Base-by-base conservation (phyloP, 1,140 invertebrate species). In the Drosophila prosaltans region DNA sequence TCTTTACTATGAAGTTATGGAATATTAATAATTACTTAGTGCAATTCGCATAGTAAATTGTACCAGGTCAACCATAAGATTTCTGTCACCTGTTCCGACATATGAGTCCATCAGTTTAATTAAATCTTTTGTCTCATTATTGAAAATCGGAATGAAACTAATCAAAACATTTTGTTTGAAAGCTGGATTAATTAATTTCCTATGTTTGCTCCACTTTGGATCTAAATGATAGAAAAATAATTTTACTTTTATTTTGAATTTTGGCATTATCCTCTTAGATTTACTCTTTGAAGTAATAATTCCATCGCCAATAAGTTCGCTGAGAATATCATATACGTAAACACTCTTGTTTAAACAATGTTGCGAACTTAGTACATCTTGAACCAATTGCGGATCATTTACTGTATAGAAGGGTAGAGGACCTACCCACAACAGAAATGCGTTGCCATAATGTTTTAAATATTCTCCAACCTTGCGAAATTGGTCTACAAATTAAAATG, bases 131-230 rank as follows among this genome's bases (percentile, higher is more conserved):
- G 66, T 45, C 39, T 88, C 78, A 2, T 54, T 11, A 59, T 91
- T 91, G 41, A 91, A 91, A 0, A 74, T 77, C 2, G 78, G 70
- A 9, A 89, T 26, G 40, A 91, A 91, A 58, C 81, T 85, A 0
- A 82, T 45, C 7, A 91, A 28, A 7, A 73, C 54, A 65, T 77
- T 85, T 3, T 85, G 69, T 3, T 58, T 71, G 45, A 91, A 90
- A 3, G 81, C 58, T 0, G 57, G 61, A 74, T 85, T 91, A 11
- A 91, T 26, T 2, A 68, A 30, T 61, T 72, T 84, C 16, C 89
- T 78, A 55, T 79, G 78, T 21, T 55, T 43, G 10, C 30, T 72
- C 89, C 89, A 91, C 2, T 58, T 7, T 3, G 76, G 57, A 11
- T 72, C 89, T 91, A 32, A 0, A 8, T 7, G 32, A 54, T 4